Percentiles rank a stretch among this genome's conserved stretches.
Conservation (phyloP, 2,888 invertebrate genomes). For the Scrobipalpa costella region DNA sequence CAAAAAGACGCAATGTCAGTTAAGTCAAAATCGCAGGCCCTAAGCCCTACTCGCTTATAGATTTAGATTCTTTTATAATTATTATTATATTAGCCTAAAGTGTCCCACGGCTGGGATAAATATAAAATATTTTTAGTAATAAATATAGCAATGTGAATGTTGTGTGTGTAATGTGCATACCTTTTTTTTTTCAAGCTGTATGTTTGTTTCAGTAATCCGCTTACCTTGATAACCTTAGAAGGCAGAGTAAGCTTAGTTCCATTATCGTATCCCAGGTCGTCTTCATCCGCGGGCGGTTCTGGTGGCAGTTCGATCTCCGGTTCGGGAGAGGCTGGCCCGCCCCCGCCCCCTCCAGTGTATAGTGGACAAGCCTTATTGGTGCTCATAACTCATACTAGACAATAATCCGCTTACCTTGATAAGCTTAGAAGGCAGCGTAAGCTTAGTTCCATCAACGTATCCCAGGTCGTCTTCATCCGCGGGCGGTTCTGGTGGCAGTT, state of each 20-base stretch:
- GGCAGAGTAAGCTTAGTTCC: constrained; percentile 96
- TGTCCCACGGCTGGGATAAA: no score
- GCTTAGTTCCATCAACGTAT: constrained; percentile 97
- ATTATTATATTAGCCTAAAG: no score
- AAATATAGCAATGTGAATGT: no score
- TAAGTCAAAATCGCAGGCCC: no score
- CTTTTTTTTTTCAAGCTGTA: not conserved
- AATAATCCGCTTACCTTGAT: constrained; percentile 82
- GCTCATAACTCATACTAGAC: constrained; percentile 83
- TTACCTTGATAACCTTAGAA: constrained; percentile 90
- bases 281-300: constrained; percentile 88
- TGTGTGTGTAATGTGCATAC: no score
- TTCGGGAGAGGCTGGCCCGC: constrained; percentile 84
- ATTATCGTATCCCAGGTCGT: constrained; percentile 95
- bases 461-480: constrained; percentile 93
- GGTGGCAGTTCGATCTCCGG: constrained; percentile 88
- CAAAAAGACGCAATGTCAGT: no score
- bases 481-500: constrained; percentile 89
- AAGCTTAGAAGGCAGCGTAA: constrained; percentile 93
- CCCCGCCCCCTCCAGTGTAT: constrained; percentile 87
- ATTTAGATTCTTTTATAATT: no score
- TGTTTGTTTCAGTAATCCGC: not conserved
- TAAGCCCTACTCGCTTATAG: no score
- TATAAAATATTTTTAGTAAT: no score
- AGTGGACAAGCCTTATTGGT: constrained; percentile 99